Base-by-base conservation (phyloP, 2,113 vertebrate species). In the Lanius ludovicianus region DNA sequence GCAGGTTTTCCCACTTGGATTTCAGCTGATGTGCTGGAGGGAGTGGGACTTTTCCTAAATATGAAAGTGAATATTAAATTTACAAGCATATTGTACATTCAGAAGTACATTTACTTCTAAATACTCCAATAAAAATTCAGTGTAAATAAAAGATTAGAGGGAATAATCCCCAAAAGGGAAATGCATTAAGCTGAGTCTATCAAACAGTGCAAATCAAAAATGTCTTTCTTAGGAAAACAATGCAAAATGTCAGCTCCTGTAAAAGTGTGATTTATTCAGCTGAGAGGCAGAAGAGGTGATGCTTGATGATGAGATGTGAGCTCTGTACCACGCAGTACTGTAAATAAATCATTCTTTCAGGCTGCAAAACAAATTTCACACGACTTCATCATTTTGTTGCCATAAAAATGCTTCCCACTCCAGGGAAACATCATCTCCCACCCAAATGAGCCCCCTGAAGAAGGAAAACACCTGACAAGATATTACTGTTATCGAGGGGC, bases 1-100 rank as follows among this genome's bases (percentile, higher is more conserved):
- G 96, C 23, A 99, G 97, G 65, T 98, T 98, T 96, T 99, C 98
- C 99, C 99, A 99, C 92, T 98, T 99, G 89, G 98, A 98, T 92
- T 98, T 99, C 84, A 99, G 97, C 84, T 98, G 97, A 70, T 98
- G 97, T 73, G 98, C 95, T 92, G 93, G 62, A 95, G 83, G 90
- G 49, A 91, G 73, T 7, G 82, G 83, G 44, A 74, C 82, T 70
- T 59, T 88, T 85, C 97, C 98, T 98, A 94, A 90, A 97, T 95
- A 78, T 39, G 69, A 91, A 95, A 84, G 85, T 9, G 27, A 97
- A 89, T 62, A 80, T 92, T 95, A 69, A 89, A 88, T 86, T 90
- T 96, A 93, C 64, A 87, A 80, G 84, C 60, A 76, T 39, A 90
- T n/a, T 87, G 56, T 84, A 90, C 76, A 84, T 84, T 90, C 77